Evolutionary conservation across 2,113 vertebrate species (phyloP).

Genomic region (Rostratula benghalensis): DNA sequence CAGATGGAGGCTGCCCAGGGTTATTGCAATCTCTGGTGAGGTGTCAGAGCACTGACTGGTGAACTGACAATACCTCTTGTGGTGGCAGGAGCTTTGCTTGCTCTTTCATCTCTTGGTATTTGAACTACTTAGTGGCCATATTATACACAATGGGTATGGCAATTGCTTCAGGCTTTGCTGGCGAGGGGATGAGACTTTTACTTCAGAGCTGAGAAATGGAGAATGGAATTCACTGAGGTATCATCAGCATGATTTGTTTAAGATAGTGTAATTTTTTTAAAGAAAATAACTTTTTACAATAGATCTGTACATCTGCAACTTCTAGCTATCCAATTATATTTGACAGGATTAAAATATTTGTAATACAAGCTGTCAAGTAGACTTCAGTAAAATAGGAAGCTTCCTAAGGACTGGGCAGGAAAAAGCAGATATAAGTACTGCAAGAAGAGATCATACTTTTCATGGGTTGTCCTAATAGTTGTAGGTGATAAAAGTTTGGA

Average conservation of each 20-base stretch:
- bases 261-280: background rate
- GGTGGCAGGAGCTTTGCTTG: background rate
- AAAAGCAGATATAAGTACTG: background rate
- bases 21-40: background rate
- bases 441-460: background rate
- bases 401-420: background rate
- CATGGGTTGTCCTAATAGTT: background rate
- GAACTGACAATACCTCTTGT: background rate
- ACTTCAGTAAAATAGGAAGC: background rate
- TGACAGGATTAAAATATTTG: background rate
- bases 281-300: background rate
- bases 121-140: background rate
- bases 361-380: background rate
- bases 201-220: background rate
- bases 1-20: background rate
- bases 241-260: background rate
- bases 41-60: accelerated
- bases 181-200: background rate
- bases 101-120: background rate
- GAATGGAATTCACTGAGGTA: background rate
- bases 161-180: background rate
- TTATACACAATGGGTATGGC: background rate
- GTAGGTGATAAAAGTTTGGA: background rate
- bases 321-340: background rate
- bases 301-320: background rate